Conservation (phyloP, 2,888 invertebrate species). For the Ferrisia virgata region DNA sequence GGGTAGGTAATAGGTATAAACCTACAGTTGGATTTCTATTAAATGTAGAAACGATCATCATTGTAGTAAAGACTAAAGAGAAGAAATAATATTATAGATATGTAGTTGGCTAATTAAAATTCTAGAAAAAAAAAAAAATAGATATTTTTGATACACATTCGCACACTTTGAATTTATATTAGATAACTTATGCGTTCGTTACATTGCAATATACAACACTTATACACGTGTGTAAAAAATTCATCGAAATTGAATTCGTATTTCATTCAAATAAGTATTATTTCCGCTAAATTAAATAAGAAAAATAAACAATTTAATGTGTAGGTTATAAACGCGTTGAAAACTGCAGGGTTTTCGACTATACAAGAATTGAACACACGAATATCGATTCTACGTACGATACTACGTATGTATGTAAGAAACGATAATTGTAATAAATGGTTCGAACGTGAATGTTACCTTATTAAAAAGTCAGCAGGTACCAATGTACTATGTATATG, state of each 20-base stretch:
- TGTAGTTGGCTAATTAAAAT: no score
- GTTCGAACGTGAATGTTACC: conserved; percentile 36
- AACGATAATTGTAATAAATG: conserved; percentile 42
- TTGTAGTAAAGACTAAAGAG: no score
- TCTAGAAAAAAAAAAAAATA: no score
- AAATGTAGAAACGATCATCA: no score
- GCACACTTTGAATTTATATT: no score
- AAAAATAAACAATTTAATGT: not conserved
- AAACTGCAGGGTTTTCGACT: not conserved
- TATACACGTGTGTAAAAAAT: not conserved
- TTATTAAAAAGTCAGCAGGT: conserved; percentile 46
- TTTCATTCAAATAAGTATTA: not conserved
- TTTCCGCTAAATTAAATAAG: not conserved
- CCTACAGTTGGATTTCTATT: no score
- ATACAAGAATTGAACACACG: not conserved
- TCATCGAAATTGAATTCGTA: not conserved
- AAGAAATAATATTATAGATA: no score
- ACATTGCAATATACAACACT: no score
- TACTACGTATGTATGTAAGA: no score
- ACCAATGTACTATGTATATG: not conserved
- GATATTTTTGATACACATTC: no score
- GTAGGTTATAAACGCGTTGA: not conserved
- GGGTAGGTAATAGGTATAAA: no score
- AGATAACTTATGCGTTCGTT: no score
- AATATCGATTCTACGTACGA: conserved; percentile 5